phyloP scores from a whole-genome alignment of 2,113 vertebrate species.

The Mustela lutreola region DNA sequence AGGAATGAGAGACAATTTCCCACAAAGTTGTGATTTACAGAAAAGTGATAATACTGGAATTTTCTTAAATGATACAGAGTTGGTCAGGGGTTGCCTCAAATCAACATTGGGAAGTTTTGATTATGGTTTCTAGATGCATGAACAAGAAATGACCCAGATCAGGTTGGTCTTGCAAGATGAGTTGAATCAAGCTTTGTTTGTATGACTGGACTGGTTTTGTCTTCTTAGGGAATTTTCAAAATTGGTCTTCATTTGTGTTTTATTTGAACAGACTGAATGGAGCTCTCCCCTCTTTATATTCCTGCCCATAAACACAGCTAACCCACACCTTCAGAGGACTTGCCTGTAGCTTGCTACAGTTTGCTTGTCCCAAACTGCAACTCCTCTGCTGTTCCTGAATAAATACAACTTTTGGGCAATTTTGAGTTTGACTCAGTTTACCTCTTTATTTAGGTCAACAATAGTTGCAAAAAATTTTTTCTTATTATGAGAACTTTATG shows the following conservation, averaged over 20 bases:
- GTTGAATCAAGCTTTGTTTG: not conserved
- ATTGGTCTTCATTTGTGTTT: not conserved
- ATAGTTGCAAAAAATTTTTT: not conserved
- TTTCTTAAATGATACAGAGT: not conserved
- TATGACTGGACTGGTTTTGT: not conserved
- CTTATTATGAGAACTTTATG: not conserved
- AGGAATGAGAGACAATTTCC: not conserved
- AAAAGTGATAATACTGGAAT: not conserved
- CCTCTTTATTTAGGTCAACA: not conserved
- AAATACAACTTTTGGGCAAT: not conserved
- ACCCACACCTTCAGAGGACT: not conserved
- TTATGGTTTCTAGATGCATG: not conserved
- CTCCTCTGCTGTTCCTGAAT: not conserved
- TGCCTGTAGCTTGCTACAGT: not conserved
- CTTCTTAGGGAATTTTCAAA: not conserved
- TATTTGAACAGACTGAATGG: not conserved
- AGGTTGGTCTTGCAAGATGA: not conserved
- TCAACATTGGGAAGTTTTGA: not conserved
- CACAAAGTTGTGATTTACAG: not conserved
- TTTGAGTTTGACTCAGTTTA: not conserved
- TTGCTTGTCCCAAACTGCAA: not conserved
- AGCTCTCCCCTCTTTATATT: not conserved
- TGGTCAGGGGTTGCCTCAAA: not conserved
- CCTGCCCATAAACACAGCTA: not conserved
- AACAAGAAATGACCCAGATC: not conserved